Evolutionary conservation across 2,113 vertebrate species (phyloP).

Genomic region (Sapayoa aenigma): DNA sequence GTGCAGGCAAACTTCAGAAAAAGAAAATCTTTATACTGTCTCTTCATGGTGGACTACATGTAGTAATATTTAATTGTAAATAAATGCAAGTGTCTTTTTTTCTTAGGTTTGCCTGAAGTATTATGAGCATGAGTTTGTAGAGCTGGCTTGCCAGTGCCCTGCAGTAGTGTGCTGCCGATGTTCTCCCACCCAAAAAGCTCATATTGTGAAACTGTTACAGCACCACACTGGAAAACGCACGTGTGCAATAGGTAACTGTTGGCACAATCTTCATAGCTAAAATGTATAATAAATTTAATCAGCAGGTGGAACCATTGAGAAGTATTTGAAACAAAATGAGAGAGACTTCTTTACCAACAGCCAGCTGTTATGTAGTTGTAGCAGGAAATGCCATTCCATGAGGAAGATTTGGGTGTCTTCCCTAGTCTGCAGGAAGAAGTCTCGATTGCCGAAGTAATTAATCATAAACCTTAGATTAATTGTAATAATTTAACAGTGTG

Average conservation of each 20-base stretch:
- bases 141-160: slow-evolving; percentile 95
- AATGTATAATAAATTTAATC: neutral
- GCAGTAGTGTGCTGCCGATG: slow-evolving; percentile 97
- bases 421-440: neutral
- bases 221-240: slow-evolving; percentile 89
- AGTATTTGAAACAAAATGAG: neutral
- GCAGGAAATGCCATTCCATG: neutral
- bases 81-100: neutral
- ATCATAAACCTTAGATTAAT: neutral
- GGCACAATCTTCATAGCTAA: neutral
- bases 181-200: slow-evolving; percentile 96
- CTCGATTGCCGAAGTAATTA: neutral
- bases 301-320: neutral
- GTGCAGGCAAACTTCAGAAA: neutral
- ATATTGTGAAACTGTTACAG: slow-evolving; percentile 89
- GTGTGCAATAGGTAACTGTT: slow-evolving; percentile 87
- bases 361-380: neutral
- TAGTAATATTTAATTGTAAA: neutral
- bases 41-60: neutral
- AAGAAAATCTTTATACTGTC: neutral
- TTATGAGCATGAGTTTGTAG: slow-evolving; percentile 95
- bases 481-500: neutral
- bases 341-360: neutral
- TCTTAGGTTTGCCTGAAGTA: slow-evolving; percentile 90
- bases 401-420: neutral